Evolutionary conservation across 2,888 invertebrate genomes (phyloP), one percentile per base, ranked within the genome.

Genomic region (Cryptocephalus primarius): DNA sequence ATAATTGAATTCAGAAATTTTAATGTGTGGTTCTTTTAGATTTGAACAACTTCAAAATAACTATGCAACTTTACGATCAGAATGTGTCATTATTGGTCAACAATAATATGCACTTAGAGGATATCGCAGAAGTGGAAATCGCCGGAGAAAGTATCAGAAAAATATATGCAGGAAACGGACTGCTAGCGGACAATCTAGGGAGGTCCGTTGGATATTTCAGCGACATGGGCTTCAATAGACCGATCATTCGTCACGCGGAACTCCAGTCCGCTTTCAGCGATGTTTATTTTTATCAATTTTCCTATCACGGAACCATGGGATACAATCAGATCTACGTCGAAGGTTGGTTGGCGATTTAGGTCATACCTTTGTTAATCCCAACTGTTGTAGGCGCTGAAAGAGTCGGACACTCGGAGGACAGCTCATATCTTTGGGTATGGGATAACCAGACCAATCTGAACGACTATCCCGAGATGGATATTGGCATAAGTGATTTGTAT

Each of bases 261-360:
- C 14, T 50, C 8, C 47, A 48, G 32, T 50, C 52, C 1, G 14
- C 44, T 11, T 47, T 43, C 31, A 45, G 47, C 32, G 43, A 49
- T 39, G 49, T 49, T 1, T 53, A 51, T 36, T 46, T 51, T n/a
- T 53, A 53, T 31, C 48, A 49, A 13, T 53, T 53, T 42, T 51
- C 51, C 2, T 49, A 51, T 31, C 42, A 51, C 9, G 50, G 53
- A 10, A 11, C 8, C 10, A 31, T 50, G 8, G 48, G 43, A 39
- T 42, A 45, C 8, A 39, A 46, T 22, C 14, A 32, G n/a, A 31
- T 14, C 3, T 32, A 43, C 22, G 36, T 49, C 12, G 42, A 40
- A 34, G 45, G 48, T 48, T 41, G 9, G 39, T 40, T 41, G 22
- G 22, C 22, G 22, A 22, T 6, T 22, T 22, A 2, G 22, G 22